A percentile compares a stretch with the other conserved stretches of the same genome.
Conservation (phyloP, 2,888 invertebrate species). For the Arge pagana region DNA sequence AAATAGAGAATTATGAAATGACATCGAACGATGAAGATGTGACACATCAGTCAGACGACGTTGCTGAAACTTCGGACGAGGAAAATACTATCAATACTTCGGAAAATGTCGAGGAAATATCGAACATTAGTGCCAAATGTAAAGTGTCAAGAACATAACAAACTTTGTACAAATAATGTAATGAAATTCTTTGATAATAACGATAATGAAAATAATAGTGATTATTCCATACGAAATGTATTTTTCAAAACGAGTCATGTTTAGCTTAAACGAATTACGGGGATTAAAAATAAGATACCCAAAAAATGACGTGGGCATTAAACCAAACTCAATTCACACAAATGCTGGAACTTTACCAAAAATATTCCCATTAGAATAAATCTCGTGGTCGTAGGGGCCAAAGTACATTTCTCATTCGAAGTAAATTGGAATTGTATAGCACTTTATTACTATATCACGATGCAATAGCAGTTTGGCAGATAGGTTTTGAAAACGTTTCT, state of each 20-base stretch:
- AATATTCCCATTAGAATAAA: conserved; percentile 14
- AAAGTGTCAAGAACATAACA: conserved; percentile 39
- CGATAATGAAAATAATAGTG: conserved; percentile 8
- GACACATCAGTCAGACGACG: conserved; percentile 20
- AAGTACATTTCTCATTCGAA: conserved; percentile 13
- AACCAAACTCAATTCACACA: conserved; percentile 16
- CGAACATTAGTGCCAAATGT: conserved; percentile 50
- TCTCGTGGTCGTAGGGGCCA: conserved; percentile 17
- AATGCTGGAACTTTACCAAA: conserved; percentile 14
- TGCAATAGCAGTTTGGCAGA: background rate
- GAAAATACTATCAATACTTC: conserved; percentile 30
- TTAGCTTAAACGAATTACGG: conserved; percentile 3
- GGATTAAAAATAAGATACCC: background rate
- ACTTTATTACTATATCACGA: background rate
- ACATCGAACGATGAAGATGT: conserved; percentile 20
- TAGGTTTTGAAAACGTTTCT: conserved; percentile 5
- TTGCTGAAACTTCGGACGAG: conserved; percentile 18
- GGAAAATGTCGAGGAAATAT: conserved; percentile 35
- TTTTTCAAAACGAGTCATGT: conserved; percentile 9
- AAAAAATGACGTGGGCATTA: conserved; percentile 16
- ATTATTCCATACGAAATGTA: conserved; percentile 15
- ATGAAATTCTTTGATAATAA: conserved; percentile 7
- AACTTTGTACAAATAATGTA: conserved; percentile 27
- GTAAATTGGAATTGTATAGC: conserved; percentile 5
- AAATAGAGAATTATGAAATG: conserved; percentile 36